These are phyloP conservation scores for Spodoptera litura DNA, from an alignment of 1,140 invertebrate species.

Conservation along the genomic window DNA sequence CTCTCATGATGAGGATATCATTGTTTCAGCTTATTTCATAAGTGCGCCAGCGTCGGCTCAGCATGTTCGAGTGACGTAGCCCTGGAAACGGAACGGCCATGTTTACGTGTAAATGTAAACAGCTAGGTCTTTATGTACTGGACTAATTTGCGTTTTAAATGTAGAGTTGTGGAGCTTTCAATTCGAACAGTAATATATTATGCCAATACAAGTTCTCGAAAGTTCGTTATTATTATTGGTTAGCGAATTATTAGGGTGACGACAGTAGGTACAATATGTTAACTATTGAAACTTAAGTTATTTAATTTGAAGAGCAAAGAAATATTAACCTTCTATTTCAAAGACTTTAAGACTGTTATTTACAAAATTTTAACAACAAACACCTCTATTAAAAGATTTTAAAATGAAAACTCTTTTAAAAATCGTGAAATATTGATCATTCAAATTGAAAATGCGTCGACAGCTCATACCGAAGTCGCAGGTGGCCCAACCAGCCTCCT, in stretches of 20 bases:
- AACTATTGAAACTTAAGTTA: background rate
- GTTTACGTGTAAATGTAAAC: slow-evolving; percentile 38
- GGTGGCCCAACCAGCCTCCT: slow-evolving; percentile 18
- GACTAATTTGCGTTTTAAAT: slow-evolving; percentile 27
- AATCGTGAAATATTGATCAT: slow-evolving; percentile 4
- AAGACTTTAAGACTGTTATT: too few species aligned
- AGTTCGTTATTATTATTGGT: slow-evolving; percentile 3
- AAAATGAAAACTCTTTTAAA: slow-evolving; percentile 5
- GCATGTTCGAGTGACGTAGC: slow-evolving; percentile 13
- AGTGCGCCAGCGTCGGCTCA: background rate
- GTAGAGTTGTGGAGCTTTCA: slow-evolving; percentile 26
- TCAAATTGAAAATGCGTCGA: slow-evolving; percentile 3
- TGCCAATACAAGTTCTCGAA: background rate
- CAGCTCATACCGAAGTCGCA: slow-evolving; percentile 3
- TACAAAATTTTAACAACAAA: background rate
- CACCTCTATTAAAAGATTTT: background rate
- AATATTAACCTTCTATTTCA: too few species aligned
- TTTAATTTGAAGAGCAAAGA: background rate
- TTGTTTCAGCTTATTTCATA: background rate
- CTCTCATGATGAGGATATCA: too few species aligned
- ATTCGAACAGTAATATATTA: slow-evolving; percentile 4
- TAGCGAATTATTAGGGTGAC: too few species aligned
- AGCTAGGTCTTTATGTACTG: slow-evolving; percentile 1
- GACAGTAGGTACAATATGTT: too few species aligned
- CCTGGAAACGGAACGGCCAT: slow-evolving; percentile 15